Conservation (phyloP, 2,113 vertebrate genomes). For the Cochlearius cochlearius region DNA sequence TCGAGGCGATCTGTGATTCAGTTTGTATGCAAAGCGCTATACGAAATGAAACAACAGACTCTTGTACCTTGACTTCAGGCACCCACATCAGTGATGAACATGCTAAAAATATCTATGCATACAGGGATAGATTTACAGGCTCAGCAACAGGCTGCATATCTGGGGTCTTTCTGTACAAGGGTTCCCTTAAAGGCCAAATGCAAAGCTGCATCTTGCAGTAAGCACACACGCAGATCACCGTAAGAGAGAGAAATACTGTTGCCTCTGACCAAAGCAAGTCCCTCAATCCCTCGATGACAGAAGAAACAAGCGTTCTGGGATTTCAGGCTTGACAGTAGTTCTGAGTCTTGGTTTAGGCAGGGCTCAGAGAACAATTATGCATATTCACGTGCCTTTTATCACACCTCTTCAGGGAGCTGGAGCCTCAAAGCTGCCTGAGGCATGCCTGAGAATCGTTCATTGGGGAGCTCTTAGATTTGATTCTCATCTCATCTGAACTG, state of each 20-base stretch:
- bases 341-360: not conserved
- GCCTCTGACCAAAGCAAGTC: not conserved
- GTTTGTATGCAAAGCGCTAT: conserved; percentile 23
- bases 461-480: not conserved
- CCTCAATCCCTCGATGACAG: not conserved
- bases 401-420: not conserved
- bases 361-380: not conserved
- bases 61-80: conserved; percentile 7
- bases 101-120: conserved; percentile 29
- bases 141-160: not conserved
- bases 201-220: not conserved
- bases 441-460: not conserved
- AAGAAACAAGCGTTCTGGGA: conserved; percentile 9
- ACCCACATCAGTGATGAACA: conserved; percentile 1
- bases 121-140: conserved; percentile 38
- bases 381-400: conserved; percentile 36
- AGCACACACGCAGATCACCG: not conserved
- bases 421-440: conserved; percentile 28
- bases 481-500: not conserved
- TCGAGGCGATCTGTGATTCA: not conserved
- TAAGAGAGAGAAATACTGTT: not conserved
- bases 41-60: conserved; percentile 41
- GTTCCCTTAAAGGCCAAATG: conserved; percentile 18
- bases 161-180: not conserved
- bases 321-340: conserved; percentile 19